Evolutionary conservation across 2,797 vertebrate genomes (phyloP), one percentile per base, ranked within the genome.

Genomic region (Dendrocincla tyrannina): DNA sequence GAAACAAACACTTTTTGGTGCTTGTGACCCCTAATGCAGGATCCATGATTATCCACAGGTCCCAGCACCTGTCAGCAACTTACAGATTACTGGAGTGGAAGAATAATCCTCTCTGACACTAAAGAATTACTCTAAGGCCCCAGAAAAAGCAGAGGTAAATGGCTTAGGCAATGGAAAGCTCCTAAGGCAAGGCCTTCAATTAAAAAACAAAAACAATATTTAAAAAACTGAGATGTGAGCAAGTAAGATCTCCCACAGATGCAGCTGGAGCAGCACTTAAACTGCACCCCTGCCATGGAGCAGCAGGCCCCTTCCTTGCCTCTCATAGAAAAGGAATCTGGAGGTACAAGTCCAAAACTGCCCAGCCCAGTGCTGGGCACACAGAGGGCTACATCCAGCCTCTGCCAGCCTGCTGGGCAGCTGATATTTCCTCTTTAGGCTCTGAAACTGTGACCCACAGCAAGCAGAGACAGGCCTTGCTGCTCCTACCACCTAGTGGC

Each of bases 401-500:
- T 73, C 91, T 67, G 68, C 44, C 84, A 78, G 77, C 56, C 53
- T 3, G 25, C 75, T 50, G 39, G 39, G 55, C 44, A 32, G 41
- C 68, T 82, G 39, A 3, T 35, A 60, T 53, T 60, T 95, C 88
- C 74, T 76, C 80, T 82, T 58, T 11, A 64, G 30, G 17, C 39
- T 75, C 35, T 32, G 32, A 60, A 91, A 35, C 59, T 4, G 44
- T 37, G 73, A 75, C 50, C 58, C 23, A 28, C 4, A 35, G 3
- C 13, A 50, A 19, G 17, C 55, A 82, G 85, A 78, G 84, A 55
- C 80, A 93, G 58, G 22, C 32, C 53, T 95, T 85, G 96, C 69
- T 82, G 64, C 55, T 95, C 74, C 95, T 95, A 97, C 97, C 97
- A 96, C 62, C 96, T 93, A 94, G 95, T 60, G 97, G 97, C 73